Conservation (phyloP, 92 coral and sea anemone species). For the Zoanthus sansibaricus region DNA sequence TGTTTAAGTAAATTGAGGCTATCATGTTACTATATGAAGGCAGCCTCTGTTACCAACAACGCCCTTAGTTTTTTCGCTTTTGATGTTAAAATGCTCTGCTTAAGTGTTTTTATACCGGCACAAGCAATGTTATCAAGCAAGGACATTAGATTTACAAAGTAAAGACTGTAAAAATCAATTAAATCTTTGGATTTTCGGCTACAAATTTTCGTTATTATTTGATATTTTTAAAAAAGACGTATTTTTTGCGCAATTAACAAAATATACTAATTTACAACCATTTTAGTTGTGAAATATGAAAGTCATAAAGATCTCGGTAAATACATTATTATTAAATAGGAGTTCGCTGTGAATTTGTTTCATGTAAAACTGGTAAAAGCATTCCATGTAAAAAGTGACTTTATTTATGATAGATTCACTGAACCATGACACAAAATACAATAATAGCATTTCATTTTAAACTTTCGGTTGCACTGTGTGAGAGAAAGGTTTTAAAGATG, state of each 20-base stretch:
- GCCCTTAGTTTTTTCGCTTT: not conserved
- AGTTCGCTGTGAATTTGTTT: not conserved
- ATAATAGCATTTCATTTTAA: too few species aligned
- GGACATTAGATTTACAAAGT: not conserved
- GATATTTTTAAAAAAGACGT: not conserved
- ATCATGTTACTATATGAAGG: not conserved
- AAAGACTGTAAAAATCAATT: not conserved
- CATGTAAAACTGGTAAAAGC: not conserved
- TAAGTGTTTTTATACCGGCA: too few species aligned
- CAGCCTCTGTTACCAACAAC: not conserved
- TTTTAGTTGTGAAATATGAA: not conserved
- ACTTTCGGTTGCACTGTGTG: too few species aligned
- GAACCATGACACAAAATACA: not conserved
- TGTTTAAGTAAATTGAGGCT: not conserved
- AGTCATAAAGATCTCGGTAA: not conserved
- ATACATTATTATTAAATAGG: not conserved
- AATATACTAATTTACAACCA: not conserved
- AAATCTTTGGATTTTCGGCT: not conserved
- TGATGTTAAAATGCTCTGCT: too few species aligned
- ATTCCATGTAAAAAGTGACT: not conserved
- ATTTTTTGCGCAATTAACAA: not conserved
- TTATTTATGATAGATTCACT: not conserved
- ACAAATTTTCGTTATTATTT: not conserved
- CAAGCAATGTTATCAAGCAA: too few species aligned
- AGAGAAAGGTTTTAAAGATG: too few species aligned